phyloP scores from a whole-genome alignment of 2,113 vertebrate species.

The Festucalex cinctus region DNA sequence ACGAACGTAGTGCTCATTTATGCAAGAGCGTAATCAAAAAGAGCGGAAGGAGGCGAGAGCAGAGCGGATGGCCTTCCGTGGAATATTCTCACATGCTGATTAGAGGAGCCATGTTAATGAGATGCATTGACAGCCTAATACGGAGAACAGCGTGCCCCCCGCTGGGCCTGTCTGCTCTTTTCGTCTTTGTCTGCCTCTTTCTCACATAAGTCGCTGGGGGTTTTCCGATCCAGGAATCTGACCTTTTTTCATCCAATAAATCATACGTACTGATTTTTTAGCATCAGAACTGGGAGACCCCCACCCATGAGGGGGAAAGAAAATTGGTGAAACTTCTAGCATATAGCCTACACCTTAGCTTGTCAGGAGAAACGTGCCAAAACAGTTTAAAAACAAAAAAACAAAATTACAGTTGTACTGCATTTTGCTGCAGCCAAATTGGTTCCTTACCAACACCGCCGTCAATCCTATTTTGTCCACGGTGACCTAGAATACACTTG shows the following conservation, averaged over 20 bases:
- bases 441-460: too few relatives aligned
- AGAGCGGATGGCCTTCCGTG: constrained; percentile 54
- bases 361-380: too few relatives aligned
- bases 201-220: constrained; percentile 20
- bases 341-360: too few relatives aligned
- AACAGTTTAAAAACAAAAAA: too few relatives aligned
- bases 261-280: neutral
- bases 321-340: too few relatives aligned
- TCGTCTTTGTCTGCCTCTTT: constrained; percentile 13
- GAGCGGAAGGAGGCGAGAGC: constrained; percentile 41
- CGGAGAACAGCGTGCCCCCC: constrained; percentile 52
- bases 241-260: constrained; percentile 7
- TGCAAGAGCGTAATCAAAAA: constrained; percentile 52
- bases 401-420: too few relatives aligned
- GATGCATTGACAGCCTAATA: constrained; percentile 67
- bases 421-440: too few relatives aligned
- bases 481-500: too few relatives aligned
- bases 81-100: constrained; percentile 66
- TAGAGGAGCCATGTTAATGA: constrained; percentile 67
- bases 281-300: neutral
- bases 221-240: neutral
- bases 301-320: neutral
- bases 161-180: constrained; percentile 52
- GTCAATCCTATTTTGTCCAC: too few relatives aligned
- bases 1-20: constrained; percentile 38